Evolutionary conservation across 2,888 invertebrate species (phyloP).

Genomic region (Cheilosia impressa): DNA sequence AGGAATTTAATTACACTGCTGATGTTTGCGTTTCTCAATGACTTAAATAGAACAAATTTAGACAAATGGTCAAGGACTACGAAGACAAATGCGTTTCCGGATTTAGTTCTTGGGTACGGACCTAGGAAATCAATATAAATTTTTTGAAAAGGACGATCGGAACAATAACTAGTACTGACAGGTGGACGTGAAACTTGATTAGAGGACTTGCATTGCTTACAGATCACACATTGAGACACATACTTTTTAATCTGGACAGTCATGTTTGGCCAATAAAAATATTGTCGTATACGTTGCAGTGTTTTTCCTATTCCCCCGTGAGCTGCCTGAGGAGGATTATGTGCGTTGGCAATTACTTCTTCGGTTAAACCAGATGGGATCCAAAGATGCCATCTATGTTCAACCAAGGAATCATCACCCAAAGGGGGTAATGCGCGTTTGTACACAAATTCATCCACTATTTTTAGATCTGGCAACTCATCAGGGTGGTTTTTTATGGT

Average conservation of each 20-base stretch:
- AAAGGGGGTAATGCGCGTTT: neutral
- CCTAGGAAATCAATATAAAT: neutral
- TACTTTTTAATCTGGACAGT: neutral
- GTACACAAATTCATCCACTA: too few species aligned
- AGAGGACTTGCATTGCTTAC: neutral
- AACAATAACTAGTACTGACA: too few species aligned
- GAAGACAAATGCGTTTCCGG: neutral
- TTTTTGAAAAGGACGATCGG: neutral
- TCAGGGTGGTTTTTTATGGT: neutral
- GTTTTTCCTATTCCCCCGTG: neutral
- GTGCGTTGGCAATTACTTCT: neutral
- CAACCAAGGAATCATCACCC: neutral
- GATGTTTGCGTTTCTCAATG: neutral
- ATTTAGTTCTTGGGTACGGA: neutral
- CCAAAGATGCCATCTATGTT: neutral
- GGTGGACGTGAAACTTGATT: neutral
- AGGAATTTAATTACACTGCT: neutral
- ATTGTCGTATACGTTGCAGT: neutral
- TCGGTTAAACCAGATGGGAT: neutral
- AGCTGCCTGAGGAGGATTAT: constrained; percentile 1
- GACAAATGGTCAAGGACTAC: neutral
- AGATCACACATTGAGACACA: neutral
- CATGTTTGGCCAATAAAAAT: neutral
- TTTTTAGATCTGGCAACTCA: too few species aligned
- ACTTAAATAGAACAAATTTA: neutral